Conservation (phyloP, 2,113 vertebrate genomes). For the Dasyurus viverrinus region DNA sequence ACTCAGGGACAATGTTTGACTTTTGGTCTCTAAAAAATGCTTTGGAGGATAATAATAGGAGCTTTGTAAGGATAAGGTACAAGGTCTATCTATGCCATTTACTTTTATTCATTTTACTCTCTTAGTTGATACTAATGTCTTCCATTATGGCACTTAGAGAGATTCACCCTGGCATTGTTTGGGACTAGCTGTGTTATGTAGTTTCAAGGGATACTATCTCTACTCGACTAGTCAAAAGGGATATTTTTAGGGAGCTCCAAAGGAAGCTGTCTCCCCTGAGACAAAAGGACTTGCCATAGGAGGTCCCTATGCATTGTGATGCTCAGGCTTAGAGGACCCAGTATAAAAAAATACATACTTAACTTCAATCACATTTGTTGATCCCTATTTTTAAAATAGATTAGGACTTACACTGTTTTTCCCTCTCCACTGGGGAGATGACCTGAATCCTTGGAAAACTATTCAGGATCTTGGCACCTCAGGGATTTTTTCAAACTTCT, state of each 20-base stretch:
- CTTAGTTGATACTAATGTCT: background rate
- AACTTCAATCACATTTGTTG: background rate
- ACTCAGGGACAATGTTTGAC: background rate
- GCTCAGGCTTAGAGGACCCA: background rate
- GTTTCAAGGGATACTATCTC: background rate
- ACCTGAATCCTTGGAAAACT: background rate
- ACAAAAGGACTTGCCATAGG: too few species aligned
- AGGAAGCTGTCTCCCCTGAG: background rate
- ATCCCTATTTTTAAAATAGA: background rate
- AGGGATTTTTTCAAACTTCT: background rate
- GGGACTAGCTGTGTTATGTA: background rate
- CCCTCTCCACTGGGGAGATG: background rate
- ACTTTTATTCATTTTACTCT: background rate
- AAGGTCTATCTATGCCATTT: background rate
- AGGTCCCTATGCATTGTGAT: accelerated
- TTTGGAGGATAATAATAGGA: background rate
- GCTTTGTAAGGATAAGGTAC: background rate
- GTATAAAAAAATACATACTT: background rate
- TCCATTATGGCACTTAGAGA: background rate
- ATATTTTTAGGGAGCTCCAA: too few species aligned
- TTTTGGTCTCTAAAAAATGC: background rate
- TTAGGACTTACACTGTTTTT: background rate
- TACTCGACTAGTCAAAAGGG: background rate
- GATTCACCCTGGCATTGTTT: background rate
- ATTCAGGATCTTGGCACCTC: background rate